A percentile compares a stretch with the other conserved stretches of the same genome.
Evolutionary conservation across 2,888 invertebrate genomes (phyloP).

Genomic region (Hedya salicella): DNA sequence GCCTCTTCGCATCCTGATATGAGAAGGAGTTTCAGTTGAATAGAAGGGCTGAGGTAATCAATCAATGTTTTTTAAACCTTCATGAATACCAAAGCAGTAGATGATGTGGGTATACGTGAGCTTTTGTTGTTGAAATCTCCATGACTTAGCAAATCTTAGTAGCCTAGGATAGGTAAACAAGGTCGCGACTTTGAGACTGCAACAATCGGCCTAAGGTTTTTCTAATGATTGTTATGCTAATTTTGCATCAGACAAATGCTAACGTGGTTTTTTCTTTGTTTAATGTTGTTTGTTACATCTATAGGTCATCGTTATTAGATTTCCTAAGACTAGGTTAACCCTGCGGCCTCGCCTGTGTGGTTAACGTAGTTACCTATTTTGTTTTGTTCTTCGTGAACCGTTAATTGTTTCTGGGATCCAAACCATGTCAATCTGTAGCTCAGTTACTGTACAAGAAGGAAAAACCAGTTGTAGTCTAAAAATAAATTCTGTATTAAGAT

Average conservation of each 20-base stretch:
- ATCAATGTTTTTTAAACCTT: constrained; percentile 14
- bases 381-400: too few relatives aligned
- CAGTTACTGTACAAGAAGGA: too few relatives aligned
- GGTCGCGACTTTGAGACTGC: constrained; percentile 18
- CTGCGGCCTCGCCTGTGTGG: too few relatives aligned
- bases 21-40: neutral
- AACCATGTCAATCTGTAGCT: too few relatives aligned
- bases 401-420: too few relatives aligned
- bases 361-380: too few relatives aligned
- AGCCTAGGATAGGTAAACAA: constrained; percentile 21
- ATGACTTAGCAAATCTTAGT: constrained; percentile 19
- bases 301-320: constrained; percentile 1
- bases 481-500: neutral
- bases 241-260: constrained; percentile 19
- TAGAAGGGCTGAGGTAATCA: constrained; percentile 1
- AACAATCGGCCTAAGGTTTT: constrained; percentile 19
- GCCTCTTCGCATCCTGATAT: neutral
- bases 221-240: constrained; percentile 32
- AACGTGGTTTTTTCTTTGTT: constrained; percentile 27
- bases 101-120: constrained; percentile 21
- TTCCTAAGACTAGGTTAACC: too few relatives aligned
- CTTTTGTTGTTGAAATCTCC: constrained; percentile 25
- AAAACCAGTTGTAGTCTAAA: too few relatives aligned
- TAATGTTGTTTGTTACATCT: neutral
- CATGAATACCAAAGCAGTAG: constrained; percentile 15